Percentiles rank a stretch among this genome's conserved stretches.
Evolutionary conservation across 2,888 invertebrate species (phyloP).

Genomic region (Phlogophora meticulosa): DNA sequence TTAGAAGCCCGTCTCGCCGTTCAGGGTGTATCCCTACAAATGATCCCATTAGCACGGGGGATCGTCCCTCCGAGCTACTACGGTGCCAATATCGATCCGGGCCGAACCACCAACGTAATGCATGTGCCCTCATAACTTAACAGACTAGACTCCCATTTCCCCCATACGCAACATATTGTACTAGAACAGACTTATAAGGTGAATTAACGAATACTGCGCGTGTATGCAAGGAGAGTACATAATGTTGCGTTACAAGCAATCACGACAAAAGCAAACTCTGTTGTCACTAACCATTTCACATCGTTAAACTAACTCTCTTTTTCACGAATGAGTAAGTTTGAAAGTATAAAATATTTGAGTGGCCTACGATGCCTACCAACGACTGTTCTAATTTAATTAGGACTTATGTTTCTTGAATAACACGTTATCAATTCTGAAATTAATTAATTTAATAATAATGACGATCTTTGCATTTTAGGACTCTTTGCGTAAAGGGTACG

Average conservation of each 20-base stretch:
- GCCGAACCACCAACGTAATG: constrained; percentile 56
- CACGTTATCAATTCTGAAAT: neutral
- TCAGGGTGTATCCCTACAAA: constrained; percentile 79
- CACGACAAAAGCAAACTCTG: constrained; percentile 47
- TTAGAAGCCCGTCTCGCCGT: constrained; percentile 69
- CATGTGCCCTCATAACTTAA: constrained; percentile 48
- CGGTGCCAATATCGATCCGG: constrained; percentile 79
- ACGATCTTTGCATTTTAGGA: neutral
- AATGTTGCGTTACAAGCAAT: constrained; percentile 60
- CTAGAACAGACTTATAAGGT: constrained; percentile 17
- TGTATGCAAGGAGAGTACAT: constrained; percentile 37
- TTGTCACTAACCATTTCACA: constrained; percentile 41
- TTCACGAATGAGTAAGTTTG: constrained; percentile 61
- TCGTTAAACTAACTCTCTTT: constrained; percentile 55
- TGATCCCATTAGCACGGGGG: constrained; percentile 81
- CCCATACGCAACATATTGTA: constrained; percentile 33
- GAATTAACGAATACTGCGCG: constrained; percentile 20
- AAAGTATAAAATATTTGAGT: constrained; percentile 49
- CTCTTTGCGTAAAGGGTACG: neutral
- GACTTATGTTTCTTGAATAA: constrained; percentile 1
- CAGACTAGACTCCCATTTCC: constrained; percentile 41
- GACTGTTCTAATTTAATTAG: constrained; percentile 23
- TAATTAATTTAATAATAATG: constrained; percentile 8
- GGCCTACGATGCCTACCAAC: constrained; percentile 15
- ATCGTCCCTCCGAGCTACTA: constrained; percentile 76